phyloP scores from a whole-genome alignment of 2,797 vertebrate species.

The Bovichtus variegatus region DNA sequence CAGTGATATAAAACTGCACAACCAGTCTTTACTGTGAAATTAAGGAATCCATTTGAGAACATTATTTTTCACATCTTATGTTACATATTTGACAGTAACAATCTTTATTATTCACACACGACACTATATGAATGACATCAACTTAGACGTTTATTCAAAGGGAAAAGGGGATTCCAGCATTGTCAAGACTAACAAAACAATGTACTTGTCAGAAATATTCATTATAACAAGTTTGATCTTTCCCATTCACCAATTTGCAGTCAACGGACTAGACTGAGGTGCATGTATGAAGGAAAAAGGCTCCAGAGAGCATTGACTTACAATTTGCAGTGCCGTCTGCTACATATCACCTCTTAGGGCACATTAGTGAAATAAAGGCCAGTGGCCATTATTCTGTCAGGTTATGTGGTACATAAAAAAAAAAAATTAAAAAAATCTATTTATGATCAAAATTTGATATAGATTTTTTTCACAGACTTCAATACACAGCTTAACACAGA shows the following conservation, averaged over 20 bases:
- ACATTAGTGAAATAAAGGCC: slow-evolving; percentile 34
- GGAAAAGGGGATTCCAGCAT: slow-evolving; percentile 62
- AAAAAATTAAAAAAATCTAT: background rate
- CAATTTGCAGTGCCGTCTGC: slow-evolving; percentile 52
- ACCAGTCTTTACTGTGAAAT: slow-evolving; percentile 78
- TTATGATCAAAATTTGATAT: slow-evolving; percentile 5
- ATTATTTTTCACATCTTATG: slow-evolving; percentile 84
- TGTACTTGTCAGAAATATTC: slow-evolving; percentile 43
- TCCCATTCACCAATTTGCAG: slow-evolving; percentile 66
- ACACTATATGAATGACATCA: slow-evolving; percentile 81
- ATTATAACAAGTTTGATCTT: slow-evolving; percentile 43
- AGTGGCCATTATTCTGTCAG: slow-evolving; percentile 28
- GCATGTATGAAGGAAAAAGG: slow-evolving; percentile 19
- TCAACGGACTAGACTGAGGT: slow-evolving; percentile 68
- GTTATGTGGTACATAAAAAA: background rate
- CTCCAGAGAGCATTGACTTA: slow-evolving; percentile 38
- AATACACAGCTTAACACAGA: slow-evolving; percentile 39
- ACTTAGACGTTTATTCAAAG: slow-evolving; percentile 73
- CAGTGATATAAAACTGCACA: slow-evolving; percentile 82
- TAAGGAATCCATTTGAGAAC: slow-evolving; percentile 76
- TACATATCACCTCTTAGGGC: slow-evolving; percentile 48
- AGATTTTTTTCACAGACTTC: slow-evolving; percentile 15
- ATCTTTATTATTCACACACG: slow-evolving; percentile 78
- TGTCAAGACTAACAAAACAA: slow-evolving; percentile 54
- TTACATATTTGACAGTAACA: slow-evolving; percentile 84